phyloP scores from a whole-genome alignment of 35 echinoderm and acorn worm species.

The Apostichopus californicus region DNA sequence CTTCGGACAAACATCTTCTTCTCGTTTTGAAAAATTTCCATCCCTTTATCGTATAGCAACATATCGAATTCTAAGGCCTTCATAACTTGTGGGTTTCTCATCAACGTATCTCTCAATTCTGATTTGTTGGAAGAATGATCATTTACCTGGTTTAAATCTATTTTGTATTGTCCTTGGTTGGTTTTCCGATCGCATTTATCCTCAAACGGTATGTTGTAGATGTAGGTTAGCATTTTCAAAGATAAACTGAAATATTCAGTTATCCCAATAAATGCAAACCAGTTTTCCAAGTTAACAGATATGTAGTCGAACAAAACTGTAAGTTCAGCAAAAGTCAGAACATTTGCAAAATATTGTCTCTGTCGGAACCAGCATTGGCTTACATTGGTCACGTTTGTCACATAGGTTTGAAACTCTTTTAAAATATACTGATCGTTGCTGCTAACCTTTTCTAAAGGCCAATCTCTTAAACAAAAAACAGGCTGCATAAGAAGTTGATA shows the following conservation, averaged over 20 bases:
- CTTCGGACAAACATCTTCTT: not conserved
- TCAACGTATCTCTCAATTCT: not conserved
- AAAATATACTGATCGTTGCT: not conserved
- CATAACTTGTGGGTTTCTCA: not conserved
- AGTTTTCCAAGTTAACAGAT: not conserved
- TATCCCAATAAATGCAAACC: slow-evolving; percentile 16
- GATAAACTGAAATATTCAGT: not conserved
- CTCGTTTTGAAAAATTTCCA: slow-evolving; percentile 5
- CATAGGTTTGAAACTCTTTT: not conserved
- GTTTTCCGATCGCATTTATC: too few relatives aligned
- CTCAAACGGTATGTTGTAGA: slow-evolving; percentile 3
- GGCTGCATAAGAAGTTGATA: slow-evolving; percentile 21
- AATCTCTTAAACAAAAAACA: not conserved
- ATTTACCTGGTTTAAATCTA: not conserved
- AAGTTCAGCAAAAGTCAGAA: not conserved
- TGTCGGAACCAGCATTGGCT: slow-evolving; percentile 30
- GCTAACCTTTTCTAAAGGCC: not conserved
- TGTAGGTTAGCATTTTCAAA: not conserved
- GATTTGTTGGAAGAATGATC: not conserved
- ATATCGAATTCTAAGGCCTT: slow-evolving; percentile 2
- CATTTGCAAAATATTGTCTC: not conserved
- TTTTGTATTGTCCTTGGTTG: not conserved
- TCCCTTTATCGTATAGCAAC: not conserved
- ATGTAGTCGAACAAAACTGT: not conserved
- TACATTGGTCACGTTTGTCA: not conserved